A percentile compares a stretch with the other conserved stretches of the same genome.
These are phyloP conservation scores for Promerops cafer DNA, from an alignment of 2,113 vertebrate species.

Conservation along the genomic window DNA sequence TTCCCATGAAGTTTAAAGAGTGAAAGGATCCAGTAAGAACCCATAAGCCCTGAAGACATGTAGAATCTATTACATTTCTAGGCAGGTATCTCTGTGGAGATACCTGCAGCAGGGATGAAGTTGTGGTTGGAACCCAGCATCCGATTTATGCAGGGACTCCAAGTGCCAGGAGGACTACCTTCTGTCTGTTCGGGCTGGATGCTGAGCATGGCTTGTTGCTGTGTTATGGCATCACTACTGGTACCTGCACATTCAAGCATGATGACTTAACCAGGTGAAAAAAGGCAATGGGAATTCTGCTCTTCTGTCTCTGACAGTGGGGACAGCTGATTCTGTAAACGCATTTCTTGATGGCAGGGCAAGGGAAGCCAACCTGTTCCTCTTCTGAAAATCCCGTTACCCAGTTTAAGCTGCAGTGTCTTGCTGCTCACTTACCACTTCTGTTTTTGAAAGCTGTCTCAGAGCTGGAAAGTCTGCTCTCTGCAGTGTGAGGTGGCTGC, in stretches of 20 bases:
- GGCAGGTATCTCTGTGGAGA: not conserved
- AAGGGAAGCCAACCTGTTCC: not conserved
- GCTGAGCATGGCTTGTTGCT: not conserved
- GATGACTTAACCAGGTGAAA: not conserved
- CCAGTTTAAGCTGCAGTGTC: not conserved
- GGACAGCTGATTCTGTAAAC: not conserved
- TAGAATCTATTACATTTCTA: not conserved
- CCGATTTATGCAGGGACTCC: not conserved
- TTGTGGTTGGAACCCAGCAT: not conserved
- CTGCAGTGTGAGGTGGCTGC: not conserved
- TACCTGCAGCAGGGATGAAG: not conserved
- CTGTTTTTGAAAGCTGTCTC: not conserved
- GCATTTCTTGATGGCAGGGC: not conserved
- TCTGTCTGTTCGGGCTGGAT: not conserved
- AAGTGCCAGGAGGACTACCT: not conserved
- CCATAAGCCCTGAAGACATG: not conserved
- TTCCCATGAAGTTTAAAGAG: not conserved
- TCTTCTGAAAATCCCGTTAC: not conserved
- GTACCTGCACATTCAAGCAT: not conserved
- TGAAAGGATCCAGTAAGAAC: not conserved
- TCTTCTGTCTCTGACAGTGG: not conserved
- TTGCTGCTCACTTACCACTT: not conserved
- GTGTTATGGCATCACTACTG: not conserved
- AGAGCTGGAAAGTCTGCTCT: not conserved
- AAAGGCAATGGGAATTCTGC: not conserved